Evolutionary conservation across 2,888 invertebrate genomes (phyloP), one percentile per base, ranked within the genome.

Genomic region (Abrostola tripartita): DNA sequence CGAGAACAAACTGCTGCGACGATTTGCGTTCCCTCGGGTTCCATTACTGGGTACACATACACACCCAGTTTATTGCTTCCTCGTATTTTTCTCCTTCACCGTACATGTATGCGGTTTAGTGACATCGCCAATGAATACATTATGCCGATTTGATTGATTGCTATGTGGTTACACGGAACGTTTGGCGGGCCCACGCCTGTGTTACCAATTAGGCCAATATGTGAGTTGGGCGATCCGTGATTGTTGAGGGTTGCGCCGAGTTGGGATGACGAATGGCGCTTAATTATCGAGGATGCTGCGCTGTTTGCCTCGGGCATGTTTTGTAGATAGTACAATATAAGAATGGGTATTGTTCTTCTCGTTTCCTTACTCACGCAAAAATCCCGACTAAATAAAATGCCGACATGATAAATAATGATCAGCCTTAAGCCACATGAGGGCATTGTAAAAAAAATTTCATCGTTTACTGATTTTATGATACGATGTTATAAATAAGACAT

Each of bases 21-120:
- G 76, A 79, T 79, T 81, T 81, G 81, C 70, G 76, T 73, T 74
- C 79, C 70, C 74, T 50, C 61, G 76, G 68, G 79, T 44, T 68
- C 79, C 76, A 78, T 79, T 76, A 70, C 74, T 9, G 60, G 47
- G 24, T 47, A 47, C 47, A 58, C 67, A 81, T 47, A 47, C 47
- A 58, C 67, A 81, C 81, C 68, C 64, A 74, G 58, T 79, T 78
- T 78, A 81, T 72, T 70, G 71, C 68, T 61, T 52, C 61, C 62
- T 52, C 74, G 68, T 78, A 81, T 81, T 74, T 76, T 71, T 62
- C 66, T 56, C 52, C 52, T 66, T 75, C 61, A 76, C 65, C 63
- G 61, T 65, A 75, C 70, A 68, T 68, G 68, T 54, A 55, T 55
- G 64, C 54, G 75, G 67, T 61, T 50, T 62, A 62, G 78, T 53